Conservation (phyloP, 2,797 vertebrate species). For the Anguilla megastoma region DNA sequence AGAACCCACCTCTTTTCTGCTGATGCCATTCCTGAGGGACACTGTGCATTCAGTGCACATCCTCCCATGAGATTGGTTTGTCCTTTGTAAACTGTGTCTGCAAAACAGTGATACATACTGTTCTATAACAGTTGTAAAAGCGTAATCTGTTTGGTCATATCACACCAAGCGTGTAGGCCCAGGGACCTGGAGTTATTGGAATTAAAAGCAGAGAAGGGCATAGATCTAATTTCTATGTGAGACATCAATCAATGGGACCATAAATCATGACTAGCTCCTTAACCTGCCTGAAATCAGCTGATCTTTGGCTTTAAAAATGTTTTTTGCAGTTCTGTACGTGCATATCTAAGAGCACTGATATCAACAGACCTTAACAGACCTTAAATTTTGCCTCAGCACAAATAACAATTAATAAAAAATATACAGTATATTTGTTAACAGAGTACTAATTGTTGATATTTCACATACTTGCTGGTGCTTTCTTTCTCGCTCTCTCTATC, state of each 20-base stretch:
- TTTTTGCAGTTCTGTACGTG: neutral
- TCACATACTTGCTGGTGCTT: neutral
- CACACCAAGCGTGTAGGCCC: neutral
- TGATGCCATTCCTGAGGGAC: neutral
- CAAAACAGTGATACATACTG: neutral
- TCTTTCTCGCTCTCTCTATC: neutral
- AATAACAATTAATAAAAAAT: neutral
- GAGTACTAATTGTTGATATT: neutral
- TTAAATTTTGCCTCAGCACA: neutral
- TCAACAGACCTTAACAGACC: neutral
- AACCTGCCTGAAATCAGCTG: neutral
- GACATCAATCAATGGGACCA: neutral
- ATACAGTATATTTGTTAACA: neutral
- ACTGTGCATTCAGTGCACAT: neutral
- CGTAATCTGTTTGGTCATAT: neutral
- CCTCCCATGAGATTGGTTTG: neutral
- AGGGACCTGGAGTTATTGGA: neutral
- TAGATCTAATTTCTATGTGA: neutral
- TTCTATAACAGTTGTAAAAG: neutral
- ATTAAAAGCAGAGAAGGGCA: neutral
- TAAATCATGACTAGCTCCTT: neutral
- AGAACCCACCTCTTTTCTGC: neutral
- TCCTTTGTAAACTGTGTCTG: slow-evolving; percentile 3
- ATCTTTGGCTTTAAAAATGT: neutral
- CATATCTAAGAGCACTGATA: neutral